These are phyloP conservation scores for Zaprionus lachaisei DNA, from an alignment of 1,140 invertebrate genomes.

Conservation along the genomic window DNA sequence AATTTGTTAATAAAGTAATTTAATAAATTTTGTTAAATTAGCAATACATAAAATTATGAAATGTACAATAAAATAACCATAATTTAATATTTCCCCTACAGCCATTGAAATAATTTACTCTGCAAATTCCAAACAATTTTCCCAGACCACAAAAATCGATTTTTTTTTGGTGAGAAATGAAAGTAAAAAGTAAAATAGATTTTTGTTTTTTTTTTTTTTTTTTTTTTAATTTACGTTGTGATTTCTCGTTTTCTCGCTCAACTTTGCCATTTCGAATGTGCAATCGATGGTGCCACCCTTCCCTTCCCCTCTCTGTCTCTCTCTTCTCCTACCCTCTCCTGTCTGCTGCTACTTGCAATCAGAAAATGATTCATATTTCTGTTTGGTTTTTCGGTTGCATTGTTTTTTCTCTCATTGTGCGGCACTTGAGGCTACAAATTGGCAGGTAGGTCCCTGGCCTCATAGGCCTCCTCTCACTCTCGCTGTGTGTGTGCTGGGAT, in stretches of 20 bases:
- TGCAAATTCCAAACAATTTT: conserved; percentile 4
- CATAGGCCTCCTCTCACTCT: conserved; percentile 9
- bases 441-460: conserved; percentile 35
- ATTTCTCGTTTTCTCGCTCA: conserved; percentile 45
- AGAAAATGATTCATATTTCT: conserved; percentile 71
- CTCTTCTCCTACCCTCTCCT: too few relatives aligned
- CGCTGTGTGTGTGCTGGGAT: conserved; percentile 25
- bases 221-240: conserved; percentile 31
- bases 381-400: conserved; percentile 34
- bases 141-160: not conserved
- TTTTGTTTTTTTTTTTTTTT: conserved; percentile 17
- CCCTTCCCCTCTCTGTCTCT: not conserved
- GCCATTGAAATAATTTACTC: not conserved
- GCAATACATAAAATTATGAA: not conserved
- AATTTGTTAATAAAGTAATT: not conserved
- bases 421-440: conserved; percentile 46
- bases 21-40: not conserved
- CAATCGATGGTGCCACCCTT: conserved; percentile 12
- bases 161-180: conserved; percentile 29
- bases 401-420: conserved; percentile 15
- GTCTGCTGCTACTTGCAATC: conserved; percentile 37
- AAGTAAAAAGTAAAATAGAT: conserved; percentile 51
- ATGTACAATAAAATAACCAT: not conserved
- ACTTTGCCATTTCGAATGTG: conserved; percentile 63
- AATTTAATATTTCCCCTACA: not conserved